Evolutionary conservation across 2,797 vertebrate species (phyloP), one percentile per base, ranked within the genome.

Genomic region (Smutsia gigantea): DNA sequence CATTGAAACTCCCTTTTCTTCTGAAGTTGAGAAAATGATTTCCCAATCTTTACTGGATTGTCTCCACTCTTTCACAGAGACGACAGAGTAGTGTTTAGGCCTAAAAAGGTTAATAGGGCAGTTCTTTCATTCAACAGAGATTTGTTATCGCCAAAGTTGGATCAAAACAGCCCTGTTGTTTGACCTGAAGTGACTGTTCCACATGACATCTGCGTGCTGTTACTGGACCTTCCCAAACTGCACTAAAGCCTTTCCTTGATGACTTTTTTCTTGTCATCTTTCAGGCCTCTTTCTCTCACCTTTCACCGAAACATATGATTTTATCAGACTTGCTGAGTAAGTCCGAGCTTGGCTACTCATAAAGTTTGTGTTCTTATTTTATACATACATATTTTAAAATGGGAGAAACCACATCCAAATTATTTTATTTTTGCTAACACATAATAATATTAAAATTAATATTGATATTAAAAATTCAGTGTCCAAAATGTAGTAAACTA

Each of bases 361-460:
- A 37, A 87, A 64, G 42, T 31, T 21, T 74, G 15, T 66, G 11
- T n/a, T 34, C 75, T 79, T 29, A 42, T 17, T 42, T 64, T 66
- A 83, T 53, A 78, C 29, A 46, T 13, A 23, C 46, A 46, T 46
- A 46, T 77, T 93, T 85, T 90, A 23, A 87, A 94, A 75, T 79
- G 25, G 29, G 10, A 59, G 63, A 93, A 94, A 81, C 53, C 13
- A 68, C 55, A 59, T 89, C 72, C 23, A 37, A 74, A 69, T 39
- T 51, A 79, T 29, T 84, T 90, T 0, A 19, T 6, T 86, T 88
- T 78, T 63, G 7, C 59, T 42, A 95, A 57, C 11, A 59, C 4
- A 39, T 6, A 49, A 57, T 37, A 37, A 39, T 39, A 39, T 39
- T 39, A 39, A 39, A 39, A 39, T 39, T 7, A 39, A 39, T 39